These are phyloP conservation scores for Strigamia crassipes DNA, from an alignment of 2,888 invertebrate genomes.

Conservation along the genomic window DNA sequence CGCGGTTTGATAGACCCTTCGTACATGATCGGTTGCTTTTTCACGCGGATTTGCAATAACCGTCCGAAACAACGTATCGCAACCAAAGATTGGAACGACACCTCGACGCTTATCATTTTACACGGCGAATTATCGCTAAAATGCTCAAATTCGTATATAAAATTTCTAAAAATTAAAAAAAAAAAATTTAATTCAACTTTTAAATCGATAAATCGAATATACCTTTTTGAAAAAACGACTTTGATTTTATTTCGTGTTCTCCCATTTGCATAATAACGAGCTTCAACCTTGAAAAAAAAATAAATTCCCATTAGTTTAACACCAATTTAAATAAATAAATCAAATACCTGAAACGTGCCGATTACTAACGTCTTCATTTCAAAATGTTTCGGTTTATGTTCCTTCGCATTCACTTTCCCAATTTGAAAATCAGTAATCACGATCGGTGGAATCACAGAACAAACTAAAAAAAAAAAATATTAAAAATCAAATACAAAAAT, in stretches of 20 bases:
- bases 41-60: background rate
- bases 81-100: background rate
- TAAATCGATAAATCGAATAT: background rate
- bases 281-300: background rate
- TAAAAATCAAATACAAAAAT: background rate
- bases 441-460: background rate
- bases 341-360: background rate
- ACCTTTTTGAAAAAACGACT: background rate
- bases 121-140: background rate
- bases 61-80: background rate
- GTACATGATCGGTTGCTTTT: background rate
- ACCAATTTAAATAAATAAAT: background rate
- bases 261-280: background rate
- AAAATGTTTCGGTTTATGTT: background rate
- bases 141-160: background rate
- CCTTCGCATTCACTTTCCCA: background rate
- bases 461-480: background rate
- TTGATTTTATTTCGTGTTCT: background rate
- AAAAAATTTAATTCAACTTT: background rate
- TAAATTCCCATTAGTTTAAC: background rate
- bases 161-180: background rate
- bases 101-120: background rate
- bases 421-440: background rate
- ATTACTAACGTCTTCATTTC: background rate
- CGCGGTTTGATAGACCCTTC: background rate